Conservation (phyloP, 2,888 invertebrate genomes). For the Metopia argyrocephala region DNA sequence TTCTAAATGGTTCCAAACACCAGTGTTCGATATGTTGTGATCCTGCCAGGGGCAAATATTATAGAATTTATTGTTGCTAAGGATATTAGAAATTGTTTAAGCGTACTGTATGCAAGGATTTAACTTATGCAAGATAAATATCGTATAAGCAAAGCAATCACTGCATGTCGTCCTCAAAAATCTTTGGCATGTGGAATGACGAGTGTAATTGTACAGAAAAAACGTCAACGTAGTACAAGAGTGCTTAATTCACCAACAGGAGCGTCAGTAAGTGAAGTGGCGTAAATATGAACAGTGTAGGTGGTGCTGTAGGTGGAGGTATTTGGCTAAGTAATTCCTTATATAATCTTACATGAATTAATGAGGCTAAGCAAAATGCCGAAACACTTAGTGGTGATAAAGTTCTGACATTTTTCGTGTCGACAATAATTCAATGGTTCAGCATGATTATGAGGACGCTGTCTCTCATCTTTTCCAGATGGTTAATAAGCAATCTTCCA, state of each 20-base stretch:
- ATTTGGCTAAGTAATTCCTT: conserved; percentile 78
- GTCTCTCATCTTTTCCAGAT: conserved; percentile 86
- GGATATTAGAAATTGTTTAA: conserved; percentile 99
- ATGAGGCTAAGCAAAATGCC: conserved; percentile 91
- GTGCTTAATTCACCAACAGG: conserved; percentile 75
- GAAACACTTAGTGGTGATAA: conserved; percentile 77
- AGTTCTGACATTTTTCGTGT: conserved; percentile 79
- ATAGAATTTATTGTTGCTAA: conserved; percentile 99
- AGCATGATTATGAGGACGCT: conserved; percentile 80
- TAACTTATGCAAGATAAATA: conserved; percentile 97
- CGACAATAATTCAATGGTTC: conserved; percentile 81
- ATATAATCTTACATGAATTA: conserved; percentile 93
- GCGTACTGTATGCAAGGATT: conserved; percentile 96
- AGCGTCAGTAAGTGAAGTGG: conserved; percentile 31
- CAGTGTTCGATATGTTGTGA: conserved; percentile 98
- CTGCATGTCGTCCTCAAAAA: conserved; percentile 98
- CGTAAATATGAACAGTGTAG: conserved; percentile 34
- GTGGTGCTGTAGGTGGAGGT: conserved; percentile 72
- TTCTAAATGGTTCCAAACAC: conserved; percentile 95
- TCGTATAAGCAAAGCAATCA: conserved; percentile 96
- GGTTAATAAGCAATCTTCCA: conserved; percentile 95
- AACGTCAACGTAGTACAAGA: conserved; percentile 89
- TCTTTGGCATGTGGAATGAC: conserved; percentile 98
- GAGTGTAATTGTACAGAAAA: conserved; percentile 97
- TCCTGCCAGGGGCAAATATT: conserved; percentile 98